Evolutionary conservation across 2,797 vertebrate genomes (phyloP).

Genomic region (Pseudopleuronectes americanus): DNA sequence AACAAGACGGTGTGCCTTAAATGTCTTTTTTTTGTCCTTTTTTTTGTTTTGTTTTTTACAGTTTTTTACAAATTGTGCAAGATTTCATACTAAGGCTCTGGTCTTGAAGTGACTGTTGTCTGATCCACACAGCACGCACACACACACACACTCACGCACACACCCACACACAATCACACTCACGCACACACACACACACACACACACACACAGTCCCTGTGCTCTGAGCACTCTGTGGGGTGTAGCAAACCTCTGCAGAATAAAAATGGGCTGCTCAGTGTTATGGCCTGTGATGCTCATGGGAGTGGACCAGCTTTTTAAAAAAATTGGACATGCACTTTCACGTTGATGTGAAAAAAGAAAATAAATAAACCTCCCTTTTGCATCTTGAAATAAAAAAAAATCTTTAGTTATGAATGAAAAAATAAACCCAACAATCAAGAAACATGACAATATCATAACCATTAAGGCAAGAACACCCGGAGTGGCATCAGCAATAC

Average conservation of each 20-base stretch:
- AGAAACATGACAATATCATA: slow-evolving; percentile 87
- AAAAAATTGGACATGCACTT: slow-evolving; percentile 89
- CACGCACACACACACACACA: slow-evolving; percentile 59
- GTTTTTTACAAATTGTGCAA: slow-evolving; percentile 99
- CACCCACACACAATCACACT: slow-evolving; percentile 67
- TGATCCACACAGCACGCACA: slow-evolving; percentile 78
- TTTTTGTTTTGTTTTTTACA: slow-evolving; percentile 69
- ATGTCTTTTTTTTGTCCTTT: slow-evolving; percentile 86
- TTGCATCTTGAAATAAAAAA: slow-evolving; percentile 72
- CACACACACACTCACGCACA: slow-evolving; percentile 11
- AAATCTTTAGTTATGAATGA: slow-evolving; percentile 66
- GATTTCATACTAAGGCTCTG: slow-evolving; percentile 99
- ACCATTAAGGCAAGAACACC: slow-evolving; percentile 99
- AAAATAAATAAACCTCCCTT: slow-evolving; percentile 65
- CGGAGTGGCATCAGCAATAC: slow-evolving; percentile 92
- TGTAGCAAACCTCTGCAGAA: slow-evolving; percentile 81
- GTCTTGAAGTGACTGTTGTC: slow-evolving; percentile 96
- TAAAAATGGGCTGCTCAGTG: slow-evolving; percentile 82
- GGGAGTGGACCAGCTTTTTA: slow-evolving; percentile 83
- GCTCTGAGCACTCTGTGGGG: slow-evolving; percentile 84
- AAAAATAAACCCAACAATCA: slow-evolving; percentile 68
- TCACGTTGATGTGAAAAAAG: slow-evolving; percentile 82
- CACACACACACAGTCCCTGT: slow-evolving; percentile 82
- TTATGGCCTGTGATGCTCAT: slow-evolving; percentile 79
- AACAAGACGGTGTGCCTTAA: slow-evolving; percentile 98